These are phyloP conservation scores for Nothoprocta perdicaria DNA, from an alignment of 2,113 vertebrate genomes.

Conservation along the genomic window DNA sequence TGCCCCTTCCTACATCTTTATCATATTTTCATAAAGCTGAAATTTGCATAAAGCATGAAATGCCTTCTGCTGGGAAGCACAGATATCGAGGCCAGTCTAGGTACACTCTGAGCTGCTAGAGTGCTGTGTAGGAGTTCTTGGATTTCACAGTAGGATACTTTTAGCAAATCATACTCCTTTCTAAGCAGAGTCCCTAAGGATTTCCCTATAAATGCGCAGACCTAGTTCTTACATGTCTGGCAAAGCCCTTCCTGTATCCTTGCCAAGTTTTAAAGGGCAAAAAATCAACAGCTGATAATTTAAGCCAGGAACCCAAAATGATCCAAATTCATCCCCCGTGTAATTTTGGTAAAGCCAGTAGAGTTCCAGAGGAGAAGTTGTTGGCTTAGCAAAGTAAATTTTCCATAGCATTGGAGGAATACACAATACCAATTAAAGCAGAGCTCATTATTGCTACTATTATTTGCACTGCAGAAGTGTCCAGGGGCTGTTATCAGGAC, in stretches of 20 bases:
- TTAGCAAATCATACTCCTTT: constrained; percentile 59
- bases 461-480: constrained; percentile 66
- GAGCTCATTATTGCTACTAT: constrained; percentile 72
- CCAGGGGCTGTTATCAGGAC: constrained; percentile 48
- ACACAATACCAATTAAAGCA: constrained; percentile 71
- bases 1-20: neutral
- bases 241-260: constrained; percentile 54
- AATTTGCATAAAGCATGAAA: neutral
- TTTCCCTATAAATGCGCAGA: constrained; percentile 56
- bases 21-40: neutral
- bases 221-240: constrained; percentile 50
- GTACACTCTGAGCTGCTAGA: neutral
- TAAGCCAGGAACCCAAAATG: constrained; percentile 59
- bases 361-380: constrained; percentile 59
- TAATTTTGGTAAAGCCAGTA: constrained; percentile 64
- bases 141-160: constrained; percentile 65
- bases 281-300: constrained; percentile 64
- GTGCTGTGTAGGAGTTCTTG: constrained; percentile 27
- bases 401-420: constrained; percentile 67
- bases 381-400: constrained; percentile 68
- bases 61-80: neutral
- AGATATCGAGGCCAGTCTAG: neutral
- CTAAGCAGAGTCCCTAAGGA: neutral
- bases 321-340: constrained; percentile 63
- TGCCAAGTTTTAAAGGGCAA: constrained; percentile 70